Conservation (phyloP, 2,888 invertebrate genomes). For the Cheilosia urbana region DNA sequence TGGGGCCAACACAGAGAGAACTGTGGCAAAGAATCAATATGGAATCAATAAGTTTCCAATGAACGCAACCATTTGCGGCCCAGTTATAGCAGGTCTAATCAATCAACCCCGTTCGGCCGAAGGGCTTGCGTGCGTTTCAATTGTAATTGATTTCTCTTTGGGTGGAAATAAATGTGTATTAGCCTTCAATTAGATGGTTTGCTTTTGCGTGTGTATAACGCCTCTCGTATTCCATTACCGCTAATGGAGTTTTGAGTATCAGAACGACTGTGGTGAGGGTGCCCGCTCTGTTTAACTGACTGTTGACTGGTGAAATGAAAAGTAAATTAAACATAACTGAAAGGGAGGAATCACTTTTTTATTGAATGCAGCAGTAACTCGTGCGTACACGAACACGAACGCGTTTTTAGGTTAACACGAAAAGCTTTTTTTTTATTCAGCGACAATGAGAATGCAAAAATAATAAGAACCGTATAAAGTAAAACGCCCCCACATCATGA, state of each 20-base stretch:
- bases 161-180: constrained; percentile 64
- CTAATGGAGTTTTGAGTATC: constrained; percentile 49
- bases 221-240: constrained; percentile 50
- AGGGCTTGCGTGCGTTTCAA: constrained; percentile 70
- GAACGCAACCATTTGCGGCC: constrained; percentile 55
- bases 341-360: neutral
- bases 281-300: neutral
- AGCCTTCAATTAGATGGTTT: constrained; percentile 65
- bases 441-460: too few species aligned
- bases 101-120: constrained; percentile 71
- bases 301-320: neutral
- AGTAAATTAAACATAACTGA: neutral
- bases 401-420: too few species aligned
- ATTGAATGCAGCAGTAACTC: too few species aligned
- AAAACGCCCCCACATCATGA: too few species aligned
- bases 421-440: too few species aligned
- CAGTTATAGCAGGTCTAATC: constrained; percentile 63
- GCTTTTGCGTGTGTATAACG: constrained; percentile 47
- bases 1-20: neutral
- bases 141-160: constrained; percentile 69
- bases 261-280: neutral
- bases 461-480: too few species aligned
- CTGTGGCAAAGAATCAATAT: constrained; percentile 52
- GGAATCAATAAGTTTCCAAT: constrained; percentile 71
- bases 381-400: too few species aligned